Percentiles rank a stretch among this genome's conserved stretches.
Conservation (phyloP, 2,888 invertebrate genomes). For the Chymomyza caudatula region DNA sequence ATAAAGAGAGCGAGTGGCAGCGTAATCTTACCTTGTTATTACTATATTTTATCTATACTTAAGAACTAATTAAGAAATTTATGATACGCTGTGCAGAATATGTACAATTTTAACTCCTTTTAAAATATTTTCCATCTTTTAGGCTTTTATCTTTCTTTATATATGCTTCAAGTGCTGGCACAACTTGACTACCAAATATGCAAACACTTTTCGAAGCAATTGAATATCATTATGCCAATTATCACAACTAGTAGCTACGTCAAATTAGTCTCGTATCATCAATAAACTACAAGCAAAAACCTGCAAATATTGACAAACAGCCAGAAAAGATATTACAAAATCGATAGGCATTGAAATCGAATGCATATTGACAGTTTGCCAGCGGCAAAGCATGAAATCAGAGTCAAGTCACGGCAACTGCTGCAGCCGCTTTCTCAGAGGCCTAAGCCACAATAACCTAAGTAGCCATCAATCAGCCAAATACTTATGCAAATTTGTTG, state of each 20-base stretch:
- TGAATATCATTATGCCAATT: neutral
- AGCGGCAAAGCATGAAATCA: neutral
- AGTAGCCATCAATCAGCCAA: conserved; percentile 11
- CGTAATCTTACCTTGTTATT: no score
- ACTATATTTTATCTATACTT: no score
- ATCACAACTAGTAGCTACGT: neutral
- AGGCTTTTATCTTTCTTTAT: no score
- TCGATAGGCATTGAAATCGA: conserved; percentile 13
- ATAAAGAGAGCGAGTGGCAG: no score
- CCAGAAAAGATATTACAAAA: conserved; percentile 25
- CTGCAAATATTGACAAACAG: conserved; percentile 19
- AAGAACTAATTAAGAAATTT: no score
- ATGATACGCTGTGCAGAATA: no score
- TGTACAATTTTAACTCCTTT: no score
- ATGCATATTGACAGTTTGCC: conserved; percentile 3
- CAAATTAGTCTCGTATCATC: neutral
- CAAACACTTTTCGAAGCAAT: neutral
- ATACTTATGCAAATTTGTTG: conserved; percentile 46
- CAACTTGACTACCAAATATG: no score
- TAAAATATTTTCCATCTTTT: no score
- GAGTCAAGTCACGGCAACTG: neutral
- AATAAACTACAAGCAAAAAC: neutral
- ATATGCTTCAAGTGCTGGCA: no score
- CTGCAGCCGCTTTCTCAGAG: neutral
- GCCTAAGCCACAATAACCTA: neutral